Evolutionary conservation across 2,113 vertebrate genomes (phyloP), one percentile per base, ranked within the genome.

Genomic region (Ochotona curzoniae): DNA sequence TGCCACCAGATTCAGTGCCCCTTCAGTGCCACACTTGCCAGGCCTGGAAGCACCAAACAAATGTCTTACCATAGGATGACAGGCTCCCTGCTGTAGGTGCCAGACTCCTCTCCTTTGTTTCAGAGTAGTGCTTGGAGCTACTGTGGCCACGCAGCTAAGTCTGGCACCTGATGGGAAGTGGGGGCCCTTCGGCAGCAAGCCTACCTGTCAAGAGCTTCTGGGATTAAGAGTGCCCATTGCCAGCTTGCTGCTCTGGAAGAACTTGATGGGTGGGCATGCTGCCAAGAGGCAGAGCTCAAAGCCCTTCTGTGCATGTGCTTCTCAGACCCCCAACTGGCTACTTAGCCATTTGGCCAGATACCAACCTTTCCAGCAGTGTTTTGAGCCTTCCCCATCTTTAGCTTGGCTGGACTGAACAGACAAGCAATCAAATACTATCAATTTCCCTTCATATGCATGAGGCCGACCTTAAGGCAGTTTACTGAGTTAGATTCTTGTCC

Each of bases 201-300:
- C 91, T 93, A 95, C 94, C 96, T 95, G 90, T 94, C 96, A 96
- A 96, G 85, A 32, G 79, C 94, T 95, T 96, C 92, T 94, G 75
- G 85, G 96, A 95, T 96, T 91, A 95, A 82, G 49, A 88, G 66
- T 76, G 49, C 26, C 87, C 79, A 28, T 26, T 95, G 95, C 95
- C 95, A 95, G 67, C 54, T 80, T 74, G 66, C 25, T 61, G 20
- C 84, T 93, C 87, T 91, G 84, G 93, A 95, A 96, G 90, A 95
- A 89, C 94, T 89, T 95, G 96, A 97, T 11, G 78, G 82, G 91
- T 93, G 51, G 96, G 95, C 91, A 6, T 51, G 70, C 79, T 88
- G 95, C 97, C 95, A 96, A 96, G 66, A 96, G 94, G 89, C 89
- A 95, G 91, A 93, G 80, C 93, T 96, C 94, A 97, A 90, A 95